These are phyloP conservation scores for Kryptolebias marmoratus DNA, from an alignment of 2,113 vertebrate genomes.

Conservation along the genomic window DNA sequence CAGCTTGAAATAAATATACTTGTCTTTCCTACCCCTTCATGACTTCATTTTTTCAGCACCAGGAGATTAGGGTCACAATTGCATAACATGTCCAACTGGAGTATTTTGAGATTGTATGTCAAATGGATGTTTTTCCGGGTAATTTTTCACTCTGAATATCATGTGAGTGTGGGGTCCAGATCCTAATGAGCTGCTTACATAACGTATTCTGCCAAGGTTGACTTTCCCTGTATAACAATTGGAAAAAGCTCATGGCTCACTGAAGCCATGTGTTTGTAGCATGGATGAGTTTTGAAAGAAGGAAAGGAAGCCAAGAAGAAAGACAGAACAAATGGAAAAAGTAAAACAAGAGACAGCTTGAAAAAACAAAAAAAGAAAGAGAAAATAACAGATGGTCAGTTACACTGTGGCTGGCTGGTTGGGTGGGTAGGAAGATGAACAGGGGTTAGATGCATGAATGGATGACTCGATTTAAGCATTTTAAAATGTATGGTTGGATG, in stretches of 20 bases:
- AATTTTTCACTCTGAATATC: slow-evolving; percentile 54
- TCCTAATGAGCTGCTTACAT: slow-evolving; percentile 56
- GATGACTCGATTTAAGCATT: slow-evolving; percentile 16
- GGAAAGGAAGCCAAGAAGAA: neutral
- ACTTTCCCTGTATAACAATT: slow-evolving; percentile 30
- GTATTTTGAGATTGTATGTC: slow-evolving; percentile 40
- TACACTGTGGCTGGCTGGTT: slow-evolving; percentile 33
- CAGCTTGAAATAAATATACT: neutral
- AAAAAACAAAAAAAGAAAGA: slow-evolving; percentile 10
- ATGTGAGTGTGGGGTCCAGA: slow-evolving; percentile 31
- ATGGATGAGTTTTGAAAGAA: slow-evolving; percentile 15
- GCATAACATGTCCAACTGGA: slow-evolving; percentile 28
- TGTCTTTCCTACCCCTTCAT: slow-evolving; percentile 11
- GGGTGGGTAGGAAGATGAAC: slow-evolving; percentile 18
- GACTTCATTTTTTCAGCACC: slow-evolving; percentile 7
- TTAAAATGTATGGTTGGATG: slow-evolving; percentile 15
- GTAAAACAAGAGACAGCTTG: slow-evolving; percentile 11
- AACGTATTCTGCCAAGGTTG: slow-evolving; percentile 58
- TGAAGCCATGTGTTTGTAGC: slow-evolving; percentile 34
- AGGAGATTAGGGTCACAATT: slow-evolving; percentile 34
- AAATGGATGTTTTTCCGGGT: slow-evolving; percentile 57
- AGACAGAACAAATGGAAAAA: slow-evolving; percentile 20
- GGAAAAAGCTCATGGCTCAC: slow-evolving; percentile 41
- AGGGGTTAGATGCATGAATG: slow-evolving; percentile 11
- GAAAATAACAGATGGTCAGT: slow-evolving; percentile 46